Evolutionary conservation across 2,113 vertebrate species (phyloP).

Genomic region (human): DNA sequence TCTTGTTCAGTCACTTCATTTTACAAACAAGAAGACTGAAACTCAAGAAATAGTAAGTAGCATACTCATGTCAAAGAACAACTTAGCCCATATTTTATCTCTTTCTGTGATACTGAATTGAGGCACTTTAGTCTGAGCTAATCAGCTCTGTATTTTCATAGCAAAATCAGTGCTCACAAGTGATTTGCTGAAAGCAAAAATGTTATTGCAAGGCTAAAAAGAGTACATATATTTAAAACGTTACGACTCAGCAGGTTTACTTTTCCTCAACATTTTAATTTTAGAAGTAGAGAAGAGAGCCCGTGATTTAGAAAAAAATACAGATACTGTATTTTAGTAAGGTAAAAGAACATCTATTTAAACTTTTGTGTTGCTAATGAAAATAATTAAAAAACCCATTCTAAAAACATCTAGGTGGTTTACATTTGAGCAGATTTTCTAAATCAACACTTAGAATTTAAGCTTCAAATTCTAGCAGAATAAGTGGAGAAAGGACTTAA

Average conservation of each 20-base stretch:
- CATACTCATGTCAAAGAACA: slow-evolving; percentile 21
- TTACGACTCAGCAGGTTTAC: neutral
- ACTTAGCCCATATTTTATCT: neutral
- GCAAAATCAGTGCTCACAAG: slow-evolving; percentile 4
- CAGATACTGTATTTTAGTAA: slow-evolving; percentile 1
- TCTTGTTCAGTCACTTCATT: slow-evolving; percentile 56
- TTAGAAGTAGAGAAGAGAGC: slow-evolving; percentile 39
- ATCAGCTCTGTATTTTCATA: slow-evolving; percentile 11
- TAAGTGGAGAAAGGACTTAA: slow-evolving; percentile 57
- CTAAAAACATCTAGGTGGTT: slow-evolving; percentile 42
- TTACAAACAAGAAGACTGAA: slow-evolving; percentile 71
- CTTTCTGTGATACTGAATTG: slow-evolving; percentile 13
- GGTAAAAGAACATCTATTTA: neutral
- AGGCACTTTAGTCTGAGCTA: neutral
- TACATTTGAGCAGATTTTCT: slow-evolving; percentile 71
- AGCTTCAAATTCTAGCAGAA: slow-evolving; percentile 71
- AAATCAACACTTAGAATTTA: slow-evolving; percentile 72
- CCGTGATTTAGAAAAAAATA: neutral
- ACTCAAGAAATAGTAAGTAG: slow-evolving; percentile 71
- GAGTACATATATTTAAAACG: slow-evolving; percentile 9
- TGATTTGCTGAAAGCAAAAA: slow-evolving; percentile 39
- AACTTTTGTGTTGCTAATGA: slow-evolving; percentile 1
- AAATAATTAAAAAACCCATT: slow-evolving; percentile 36
- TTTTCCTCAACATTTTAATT: slow-evolving; percentile 56
- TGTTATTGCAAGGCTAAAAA: slow-evolving; percentile 21